phyloP scores from a whole-genome alignment of 2,797 vertebrate genomes.

The Oreortyx pictus region DNA sequence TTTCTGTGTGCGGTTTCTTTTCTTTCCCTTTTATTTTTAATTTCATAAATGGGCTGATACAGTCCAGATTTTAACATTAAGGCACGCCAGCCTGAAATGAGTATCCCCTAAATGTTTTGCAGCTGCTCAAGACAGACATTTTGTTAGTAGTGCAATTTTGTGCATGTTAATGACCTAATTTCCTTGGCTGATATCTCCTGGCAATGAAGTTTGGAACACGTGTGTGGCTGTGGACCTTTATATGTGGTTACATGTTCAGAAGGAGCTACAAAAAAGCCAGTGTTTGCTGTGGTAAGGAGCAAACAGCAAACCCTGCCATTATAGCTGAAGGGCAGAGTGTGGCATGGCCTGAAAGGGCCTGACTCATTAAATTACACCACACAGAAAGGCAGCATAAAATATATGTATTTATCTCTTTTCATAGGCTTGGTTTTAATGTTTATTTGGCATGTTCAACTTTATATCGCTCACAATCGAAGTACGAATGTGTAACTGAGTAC shows the following conservation, averaged over 20 bases:
- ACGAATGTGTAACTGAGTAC: background rate
- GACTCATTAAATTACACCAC: background rate
- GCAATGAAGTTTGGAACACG: background rate
- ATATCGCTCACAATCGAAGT: rapidly evolving
- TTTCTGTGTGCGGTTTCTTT: background rate
- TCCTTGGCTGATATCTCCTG: background rate
- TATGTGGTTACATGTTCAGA: background rate
- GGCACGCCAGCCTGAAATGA: background rate
- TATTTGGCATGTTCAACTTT: background rate
- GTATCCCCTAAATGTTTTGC: background rate
- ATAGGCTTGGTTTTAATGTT: background rate
- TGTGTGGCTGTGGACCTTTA: background rate
- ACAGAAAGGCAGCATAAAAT: background rate
- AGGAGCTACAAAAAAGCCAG: background rate
- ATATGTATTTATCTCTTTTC: background rate
- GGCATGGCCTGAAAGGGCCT: background rate
- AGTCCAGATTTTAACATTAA: background rate
- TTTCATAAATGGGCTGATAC: background rate
- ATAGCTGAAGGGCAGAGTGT: background rate
- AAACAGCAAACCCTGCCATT: background rate
- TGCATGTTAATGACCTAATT: background rate
- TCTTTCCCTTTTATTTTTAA: background rate
- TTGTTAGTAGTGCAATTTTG: background rate
- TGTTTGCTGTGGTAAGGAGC: background rate
- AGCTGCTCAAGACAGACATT: background rate